These are phyloP conservation scores for Drosophila asahinai DNA, from an alignment of 1,140 invertebrate genomes.

Conservation along the genomic window DNA sequence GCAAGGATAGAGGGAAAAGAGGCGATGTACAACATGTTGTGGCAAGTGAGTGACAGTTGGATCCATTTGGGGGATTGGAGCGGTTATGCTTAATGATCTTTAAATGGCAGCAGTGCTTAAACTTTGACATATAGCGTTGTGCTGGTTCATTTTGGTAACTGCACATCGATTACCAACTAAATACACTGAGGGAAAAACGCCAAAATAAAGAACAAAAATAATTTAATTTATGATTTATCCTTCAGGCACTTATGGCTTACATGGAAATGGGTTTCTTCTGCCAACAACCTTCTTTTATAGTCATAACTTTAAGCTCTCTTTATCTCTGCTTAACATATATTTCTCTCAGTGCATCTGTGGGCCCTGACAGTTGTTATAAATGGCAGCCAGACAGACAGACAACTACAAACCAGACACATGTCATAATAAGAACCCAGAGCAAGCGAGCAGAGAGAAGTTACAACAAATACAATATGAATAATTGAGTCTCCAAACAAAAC, in stretches of 20 bases:
- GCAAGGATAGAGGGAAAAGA: constrained; percentile 81
- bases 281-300: background rate
- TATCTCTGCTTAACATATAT: background rate
- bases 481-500: constrained; percentile 78
- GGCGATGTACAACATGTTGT: constrained; percentile 27
- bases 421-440: constrained; percentile 61
- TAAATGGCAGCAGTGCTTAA: constrained; percentile 78
- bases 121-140: constrained; percentile 65
- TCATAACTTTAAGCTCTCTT: background rate
- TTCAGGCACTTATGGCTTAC: too few relatives aligned
- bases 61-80: constrained; percentile 33
- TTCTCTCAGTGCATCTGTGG: constrained; percentile 35
- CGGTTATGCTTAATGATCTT: constrained; percentile 75
- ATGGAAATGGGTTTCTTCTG: background rate
- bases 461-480: constrained; percentile 72
- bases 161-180: constrained; percentile 68
- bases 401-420: constrained; percentile 79
- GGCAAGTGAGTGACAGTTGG: constrained; percentile 38
- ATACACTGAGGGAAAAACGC: background rate
- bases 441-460: constrained; percentile 22
- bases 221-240: background rate
- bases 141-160: constrained; percentile 58
- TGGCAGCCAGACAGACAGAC: constrained; percentile 62
- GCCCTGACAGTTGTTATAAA: constrained; percentile 80
- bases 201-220: background rate